A percentile compares a stretch with the other conserved stretches of the same genome.
phyloP scores from a whole-genome alignment of 2,888 invertebrate genomes.

The Clepsis dumicolana region DNA sequence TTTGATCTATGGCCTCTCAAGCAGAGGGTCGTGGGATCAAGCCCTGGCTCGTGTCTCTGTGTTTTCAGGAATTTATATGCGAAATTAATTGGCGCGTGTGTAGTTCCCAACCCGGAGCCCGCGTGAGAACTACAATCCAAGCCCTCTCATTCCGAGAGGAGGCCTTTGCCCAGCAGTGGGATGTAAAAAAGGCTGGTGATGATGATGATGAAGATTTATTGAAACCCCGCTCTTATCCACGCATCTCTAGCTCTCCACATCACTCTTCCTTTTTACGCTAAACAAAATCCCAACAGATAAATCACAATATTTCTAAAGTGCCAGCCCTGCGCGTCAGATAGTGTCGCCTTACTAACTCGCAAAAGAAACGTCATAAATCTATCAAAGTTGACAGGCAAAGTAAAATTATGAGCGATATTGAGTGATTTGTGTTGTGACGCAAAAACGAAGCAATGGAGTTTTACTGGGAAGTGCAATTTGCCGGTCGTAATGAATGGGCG shows the following conservation, averaged over 20 bases:
- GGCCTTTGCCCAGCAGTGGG: too few species aligned
- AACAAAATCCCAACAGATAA: conserved; percentile 11
- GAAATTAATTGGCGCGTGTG: too few species aligned
- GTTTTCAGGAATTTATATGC: too few species aligned
- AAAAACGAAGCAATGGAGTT: conserved; percentile 25
- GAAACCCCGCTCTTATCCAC: not conserved
- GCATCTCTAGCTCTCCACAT: not conserved
- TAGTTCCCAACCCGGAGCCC: too few species aligned
- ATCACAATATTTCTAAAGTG: conserved; percentile 9
- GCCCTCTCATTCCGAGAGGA: too few species aligned
- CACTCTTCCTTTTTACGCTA: not conserved
- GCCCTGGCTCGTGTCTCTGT: too few species aligned
- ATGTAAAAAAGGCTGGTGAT: too few species aligned
- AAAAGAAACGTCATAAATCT: conserved; percentile 80
- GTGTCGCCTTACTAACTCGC: conserved; percentile 54
- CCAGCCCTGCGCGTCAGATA: conserved; percentile 39
- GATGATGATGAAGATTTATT: too few species aligned
- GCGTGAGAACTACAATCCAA: too few species aligned
- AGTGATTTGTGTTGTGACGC: conserved; percentile 69
- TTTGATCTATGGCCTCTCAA: too few species aligned
- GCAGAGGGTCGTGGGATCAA: too few species aligned
- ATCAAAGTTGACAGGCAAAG: conserved; percentile 69
- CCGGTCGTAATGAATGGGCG: conserved; percentile 4
- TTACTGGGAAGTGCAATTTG: conserved; percentile 26
- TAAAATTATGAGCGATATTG: conserved; percentile 74